Evolutionary conservation across 1,140 invertebrate species (phyloP), one percentile per base, ranked within the genome.

Genomic region (Drosophila sucinea): DNA sequence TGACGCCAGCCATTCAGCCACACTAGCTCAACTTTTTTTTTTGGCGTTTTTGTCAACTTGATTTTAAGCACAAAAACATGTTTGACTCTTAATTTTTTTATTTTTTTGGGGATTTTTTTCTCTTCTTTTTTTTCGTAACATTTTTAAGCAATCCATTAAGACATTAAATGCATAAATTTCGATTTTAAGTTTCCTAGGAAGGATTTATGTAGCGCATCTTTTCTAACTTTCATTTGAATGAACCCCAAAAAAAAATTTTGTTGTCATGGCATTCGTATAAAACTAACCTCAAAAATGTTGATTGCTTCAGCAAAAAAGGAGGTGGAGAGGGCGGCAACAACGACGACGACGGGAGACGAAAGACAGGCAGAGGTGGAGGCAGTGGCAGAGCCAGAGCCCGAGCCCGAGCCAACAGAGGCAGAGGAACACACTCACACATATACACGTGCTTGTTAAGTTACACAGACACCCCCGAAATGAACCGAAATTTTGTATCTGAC

Each of bases 271-370:
- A n/a, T 60, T 35, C 57, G 73, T 65, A 77, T 66, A 70, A 73
- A 71, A 89, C 84, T 89, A 89, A 89, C 84, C 84, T 89, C 85
- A 51, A 51, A 89, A 89, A 79, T 75, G 81, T 77, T 87, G 79
- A 89, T 89, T 89, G 70, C 79, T 77, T 73, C 76, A 75, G 73
- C 64, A 65, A 61, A 57, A 61, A 65, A 58, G 64, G 62, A 67
- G 64, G 55, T 67, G 63, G 32, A 11, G 35, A 38, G 35, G 35
- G 35, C 8, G 35, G 10, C 11, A 17, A 17, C 17, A 17, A 17
- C 17, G 17, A 17, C 17, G 17, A 17, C 17, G 17, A 17, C 17
- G 17, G 17, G 17, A 38, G 32, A 30, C 57, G 56, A 17, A 4
- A 23, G 35, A 69, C 27, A 17, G 64, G 25, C n/a, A 30, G 40